Percentiles rank a stretch among this genome's conserved stretches.
phyloP scores from a whole-genome alignment of 2,888 invertebrate species.

The Eupithecia tripunctaria region DNA sequence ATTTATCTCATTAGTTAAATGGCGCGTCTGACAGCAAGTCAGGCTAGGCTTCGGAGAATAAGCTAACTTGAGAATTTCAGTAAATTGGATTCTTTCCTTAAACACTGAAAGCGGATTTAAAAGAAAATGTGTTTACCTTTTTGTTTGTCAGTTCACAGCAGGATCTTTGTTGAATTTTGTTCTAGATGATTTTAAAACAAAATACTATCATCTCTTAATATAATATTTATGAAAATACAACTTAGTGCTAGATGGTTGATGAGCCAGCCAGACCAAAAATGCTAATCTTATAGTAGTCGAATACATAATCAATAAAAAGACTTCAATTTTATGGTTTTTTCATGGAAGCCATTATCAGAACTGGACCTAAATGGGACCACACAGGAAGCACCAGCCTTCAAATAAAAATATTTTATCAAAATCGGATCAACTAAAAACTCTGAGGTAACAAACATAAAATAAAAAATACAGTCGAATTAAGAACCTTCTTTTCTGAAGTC shows the following conservation, averaged over 20 bases:
- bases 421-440: no score
- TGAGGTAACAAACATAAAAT: no score
- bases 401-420: no score
- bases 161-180: background rate
- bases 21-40: conserved; percentile 73
- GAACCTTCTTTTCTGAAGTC: no score
- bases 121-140: background rate
- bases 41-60: conserved; percentile 58
- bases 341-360: no score
- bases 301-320: background rate
- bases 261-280: background rate
- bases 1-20: conserved; percentile 83
- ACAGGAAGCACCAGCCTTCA: no score
- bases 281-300: background rate
- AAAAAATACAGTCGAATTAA: no score
- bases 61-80: conserved; percentile 49
- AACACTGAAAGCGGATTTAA: conserved; percentile 26
- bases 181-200: background rate
- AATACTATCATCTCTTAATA: background rate
- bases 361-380: no score
- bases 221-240: background rate
- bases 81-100: conserved; percentile 39
- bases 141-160: background rate
- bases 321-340: no score
- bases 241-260: conserved; percentile 22